phyloP scores from a whole-genome alignment of 2,797 vertebrate genomes.

The Borostomias antarcticus region DNA sequence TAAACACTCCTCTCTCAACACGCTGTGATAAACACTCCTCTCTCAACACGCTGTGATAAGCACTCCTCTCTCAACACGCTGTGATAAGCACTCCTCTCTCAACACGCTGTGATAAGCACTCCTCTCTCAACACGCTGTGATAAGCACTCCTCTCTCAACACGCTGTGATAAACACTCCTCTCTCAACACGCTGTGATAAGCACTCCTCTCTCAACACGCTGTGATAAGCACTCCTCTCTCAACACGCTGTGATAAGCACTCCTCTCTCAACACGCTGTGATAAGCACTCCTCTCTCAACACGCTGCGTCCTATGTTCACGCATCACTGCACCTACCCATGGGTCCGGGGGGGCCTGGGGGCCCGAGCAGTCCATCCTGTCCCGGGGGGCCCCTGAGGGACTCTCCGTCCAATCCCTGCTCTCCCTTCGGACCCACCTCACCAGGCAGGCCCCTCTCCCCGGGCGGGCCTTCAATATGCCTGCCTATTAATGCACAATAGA shows the following conservation, averaged over 20 bases:
- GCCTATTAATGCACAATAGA: too few species aligned
- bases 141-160: neutral
- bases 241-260: conserved; percentile 4
- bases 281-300: neutral
- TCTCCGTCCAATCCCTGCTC: conserved; percentile 83
- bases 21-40: neutral
- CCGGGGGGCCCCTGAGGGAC: conserved; percentile 81
- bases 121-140: neutral
- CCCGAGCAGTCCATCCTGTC: conserved; percentile 81
- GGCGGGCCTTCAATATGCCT: conserved; percentile 68
- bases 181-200: conserved; percentile 2
- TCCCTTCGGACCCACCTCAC: conserved; percentile 87
- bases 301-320: neutral
- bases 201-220: neutral
- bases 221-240: too few species aligned
- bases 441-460: conserved; percentile 84
- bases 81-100: neutral
- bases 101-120: neutral
- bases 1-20: too few species aligned
- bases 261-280: neutral
- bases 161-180: neutral
- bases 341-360: conserved; percentile 80
- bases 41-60: neutral
- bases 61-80: conserved; percentile 3
- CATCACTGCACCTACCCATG: conserved; percentile 63